Conservation (phyloP, 2,888 invertebrate species). For the Ophonus ardosiacus region DNA sequence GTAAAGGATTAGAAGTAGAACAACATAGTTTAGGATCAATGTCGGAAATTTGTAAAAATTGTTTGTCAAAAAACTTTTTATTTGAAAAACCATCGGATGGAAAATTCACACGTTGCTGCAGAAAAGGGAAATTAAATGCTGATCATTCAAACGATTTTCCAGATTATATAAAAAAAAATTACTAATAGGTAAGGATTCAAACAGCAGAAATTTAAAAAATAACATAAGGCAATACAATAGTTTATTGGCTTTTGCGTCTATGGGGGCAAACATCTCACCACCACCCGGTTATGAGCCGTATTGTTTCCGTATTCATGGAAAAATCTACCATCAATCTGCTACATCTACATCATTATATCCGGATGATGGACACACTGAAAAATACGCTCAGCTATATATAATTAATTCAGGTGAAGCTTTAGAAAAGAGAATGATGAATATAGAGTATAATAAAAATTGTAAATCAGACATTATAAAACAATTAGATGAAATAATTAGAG, state of each 20-base stretch:
- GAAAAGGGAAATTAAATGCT: not conserved
- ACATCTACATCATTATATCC: not conserved
- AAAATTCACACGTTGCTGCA: conserved; percentile 1
- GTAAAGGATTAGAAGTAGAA: not conserved
- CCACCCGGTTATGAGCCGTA: conserved; percentile 28
- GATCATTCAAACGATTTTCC: not conserved
- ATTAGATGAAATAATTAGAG: not conserved
- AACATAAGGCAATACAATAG: conserved; percentile 36
- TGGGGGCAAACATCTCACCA: not conserved
- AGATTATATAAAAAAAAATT: not conserved
- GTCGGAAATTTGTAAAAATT: not conserved
- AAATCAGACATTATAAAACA: not conserved
- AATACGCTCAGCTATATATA: conserved; percentile 83
- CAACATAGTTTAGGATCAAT: not conserved
- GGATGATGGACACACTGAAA: not conserved
- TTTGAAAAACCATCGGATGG: not conserved
- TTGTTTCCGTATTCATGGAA: conserved; percentile 39
- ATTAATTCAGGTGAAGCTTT: not conserved
- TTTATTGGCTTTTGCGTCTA: conserved; percentile 33
- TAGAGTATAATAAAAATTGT: not conserved
- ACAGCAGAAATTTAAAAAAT: conserved; percentile 2
- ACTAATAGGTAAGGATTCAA: not conserved
- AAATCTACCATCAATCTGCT: not conserved
- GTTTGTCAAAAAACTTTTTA: not conserved
- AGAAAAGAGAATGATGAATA: not conserved